A percentile compares a stretch with the other conserved stretches of the same genome.
Evolutionary conservation across 2,113 vertebrate species (phyloP).

Genomic region (Phrynosoma platyrhinos): DNA sequence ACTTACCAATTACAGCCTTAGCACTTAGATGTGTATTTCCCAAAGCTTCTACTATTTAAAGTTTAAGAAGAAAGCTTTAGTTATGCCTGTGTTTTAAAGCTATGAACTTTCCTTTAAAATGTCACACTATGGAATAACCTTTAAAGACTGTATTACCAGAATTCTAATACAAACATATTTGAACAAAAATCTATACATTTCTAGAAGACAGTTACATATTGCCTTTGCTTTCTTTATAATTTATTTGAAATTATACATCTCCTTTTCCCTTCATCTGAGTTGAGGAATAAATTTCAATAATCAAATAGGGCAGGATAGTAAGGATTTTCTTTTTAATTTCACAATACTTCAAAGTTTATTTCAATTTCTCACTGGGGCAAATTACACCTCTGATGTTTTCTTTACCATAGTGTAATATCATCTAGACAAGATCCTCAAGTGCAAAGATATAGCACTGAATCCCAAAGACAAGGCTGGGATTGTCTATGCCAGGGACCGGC

Average conservation of each 20-base stretch:
- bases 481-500: no score
- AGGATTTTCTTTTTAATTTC: not conserved
- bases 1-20: constrained; percentile 1
- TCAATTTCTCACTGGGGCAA: not conserved
- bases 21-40: not conserved
- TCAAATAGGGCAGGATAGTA: not conserved
- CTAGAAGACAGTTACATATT: constrained; percentile 9
- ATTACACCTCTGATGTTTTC: not conserved
- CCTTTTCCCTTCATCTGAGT: constrained; percentile 25
- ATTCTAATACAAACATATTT: constrained; percentile 33
- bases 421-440: not conserved
- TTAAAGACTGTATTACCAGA: constrained; percentile 6
- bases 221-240: constrained; percentile 16
- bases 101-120: constrained; percentile 29
- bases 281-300: not conserved
- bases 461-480: no score
- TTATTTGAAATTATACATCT: constrained; percentile 17
- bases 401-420: not conserved
- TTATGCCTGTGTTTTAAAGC: not conserved
- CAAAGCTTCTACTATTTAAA: not conserved
- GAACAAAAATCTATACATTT: constrained; percentile 28
- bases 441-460: no score
- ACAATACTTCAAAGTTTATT: not conserved
- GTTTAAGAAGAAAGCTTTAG: not conserved
- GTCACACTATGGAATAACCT: constrained; percentile 23